Evolutionary conservation across 2,888 invertebrate species (phyloP).

Genomic region (Anthoptus insignis): DNA sequence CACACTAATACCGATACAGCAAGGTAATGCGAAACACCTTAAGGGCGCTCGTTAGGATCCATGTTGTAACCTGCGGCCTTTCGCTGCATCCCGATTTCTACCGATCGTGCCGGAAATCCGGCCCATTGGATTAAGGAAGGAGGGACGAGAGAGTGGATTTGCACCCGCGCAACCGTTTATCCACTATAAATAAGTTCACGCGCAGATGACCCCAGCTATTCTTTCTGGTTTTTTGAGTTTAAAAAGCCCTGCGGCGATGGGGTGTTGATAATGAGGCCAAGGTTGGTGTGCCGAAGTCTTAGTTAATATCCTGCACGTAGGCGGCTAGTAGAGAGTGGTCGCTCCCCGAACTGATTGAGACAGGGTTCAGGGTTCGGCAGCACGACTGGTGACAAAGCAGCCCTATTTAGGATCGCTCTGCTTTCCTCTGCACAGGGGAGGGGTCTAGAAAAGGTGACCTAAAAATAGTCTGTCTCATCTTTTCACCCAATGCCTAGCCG

Average conservation of each 20-base stretch:
- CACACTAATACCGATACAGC: too few species aligned
- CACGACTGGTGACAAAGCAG: slow-evolving; percentile 41
- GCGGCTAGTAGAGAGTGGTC: slow-evolving; percentile 48
- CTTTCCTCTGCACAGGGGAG: slow-evolving; percentile 28
- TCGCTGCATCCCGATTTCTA: too few species aligned
- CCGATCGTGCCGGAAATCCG: too few species aligned
- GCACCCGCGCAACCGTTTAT: too few species aligned
- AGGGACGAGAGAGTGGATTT: too few species aligned
- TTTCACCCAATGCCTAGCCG: slow-evolving; percentile 23
- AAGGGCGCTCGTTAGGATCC: too few species aligned
- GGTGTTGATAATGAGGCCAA: slow-evolving; percentile 38
- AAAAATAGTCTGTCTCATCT: slow-evolving; percentile 30
- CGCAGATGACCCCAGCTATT: not conserved
- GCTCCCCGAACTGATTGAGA: slow-evolving; percentile 43
- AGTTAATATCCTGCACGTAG: slow-evolving; percentile 48
- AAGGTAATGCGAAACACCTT: too few species aligned
- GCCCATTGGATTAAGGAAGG: too few species aligned
- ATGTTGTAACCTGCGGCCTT: too few species aligned
- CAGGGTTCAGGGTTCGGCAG: slow-evolving; percentile 38
- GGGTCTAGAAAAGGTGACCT: too few species aligned
- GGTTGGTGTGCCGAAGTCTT: slow-evolving; percentile 36
- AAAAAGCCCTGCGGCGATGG: slow-evolving; percentile 44
- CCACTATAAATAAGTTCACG: too few species aligned
- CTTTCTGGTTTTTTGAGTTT: too few species aligned
- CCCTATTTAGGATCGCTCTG: slow-evolving; percentile 41